Base-by-base conservation (phyloP, 2,113 vertebrate species). In the Anhinga rufa region DNA sequence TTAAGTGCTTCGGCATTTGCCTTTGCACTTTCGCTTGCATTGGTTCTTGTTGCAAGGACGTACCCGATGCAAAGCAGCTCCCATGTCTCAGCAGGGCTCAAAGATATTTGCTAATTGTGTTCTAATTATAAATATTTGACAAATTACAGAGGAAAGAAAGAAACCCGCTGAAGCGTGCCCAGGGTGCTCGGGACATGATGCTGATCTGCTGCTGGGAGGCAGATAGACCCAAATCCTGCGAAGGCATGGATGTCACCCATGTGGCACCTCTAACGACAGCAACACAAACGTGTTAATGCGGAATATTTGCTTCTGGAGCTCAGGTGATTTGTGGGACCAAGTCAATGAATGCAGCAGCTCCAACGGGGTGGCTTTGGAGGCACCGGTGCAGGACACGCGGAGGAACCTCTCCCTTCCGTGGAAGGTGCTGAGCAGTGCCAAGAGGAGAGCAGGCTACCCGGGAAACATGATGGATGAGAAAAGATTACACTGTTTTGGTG, bases 301-400 rank as follows among this genome's bases (percentile, higher is more conserved):
- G 29, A 52, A 29, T 14, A 48, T 78, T 78, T 66, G 36, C 6
- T 72, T 57, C 40, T 57, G 58, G n/a, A 40, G 15, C 18, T 22
- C 26, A 34, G 25, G 55, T 17, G 36, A 8, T 38, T 17, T 48
- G 54, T 42, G 60, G 36, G 66, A 58, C 36, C 19, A 24, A 42
- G 55, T 8, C 26, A 57, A 57, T 5, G 38, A 40, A 46, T 3
- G 19, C 20, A 81, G 81, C 61, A n/a, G 2, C 18, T 32, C 32
- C 62, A 42, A 5, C 1, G 1, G 14, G 18, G n/a, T 3, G 17
- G 32, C 32, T 88, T n/a, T 24, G 55, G 48, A 69, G 36, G 15
- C 19, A 49, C 6, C 0, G 0, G n/a, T 17, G 40, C 15, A 58
- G 55, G 61, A 34, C 29, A 25, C 49, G 4, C 0, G 3, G n/a